Evolutionary conservation across 2,113 vertebrate species (phyloP), one percentile per base, ranked within the genome.

Genomic region (Salvator merianae): DNA sequence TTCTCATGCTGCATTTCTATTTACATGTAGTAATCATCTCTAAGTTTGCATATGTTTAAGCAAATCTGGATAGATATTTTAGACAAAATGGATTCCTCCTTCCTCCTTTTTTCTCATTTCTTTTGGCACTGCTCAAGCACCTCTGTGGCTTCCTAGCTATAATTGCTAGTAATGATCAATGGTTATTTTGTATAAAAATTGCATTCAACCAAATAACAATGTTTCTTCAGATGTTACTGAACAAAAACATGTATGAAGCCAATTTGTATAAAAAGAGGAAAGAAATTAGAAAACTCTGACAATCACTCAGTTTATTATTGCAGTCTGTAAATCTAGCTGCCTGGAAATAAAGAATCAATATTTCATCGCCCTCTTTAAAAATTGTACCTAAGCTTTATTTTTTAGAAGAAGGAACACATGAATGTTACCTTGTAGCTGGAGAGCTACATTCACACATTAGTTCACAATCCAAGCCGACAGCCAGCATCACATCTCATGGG

Each of bases 371-470:
- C 28, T 1, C 1, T 26, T 30, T 36, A 7, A 4, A 63, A 59
- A 59, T 2, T 1, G 0, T 0, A 0, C 0, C 69, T 1, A 0
- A 2, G 13, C 24, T 68, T 0, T 4, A 30, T 10, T n/a, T 30
- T 36, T 80, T 63, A 79, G 3, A 50, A 40, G 8, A 9, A 38
- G 4, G 7, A 8, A 32, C 43, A 3, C 63, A 30, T 0, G 1
- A 50, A 87, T 18, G 24, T 71, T 87, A 3, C 63, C 2, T 26
- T 36, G 4, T 26, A 4, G 18, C 36, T 76, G 62, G 30, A 30
- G 5, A 7, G 47, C 16, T 75, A 40, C n/a, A 28, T 32, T 53
- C 30, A n/a, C 9, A 43, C n/a, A 16, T 53, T 13, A 59, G 20
- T 59, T 59, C 55, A 59, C 55, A 13, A 59, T 55, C 53, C 53